phyloP scores from a whole-genome alignment of 2,888 invertebrate species.

The Drosophila acutilabella region DNA sequence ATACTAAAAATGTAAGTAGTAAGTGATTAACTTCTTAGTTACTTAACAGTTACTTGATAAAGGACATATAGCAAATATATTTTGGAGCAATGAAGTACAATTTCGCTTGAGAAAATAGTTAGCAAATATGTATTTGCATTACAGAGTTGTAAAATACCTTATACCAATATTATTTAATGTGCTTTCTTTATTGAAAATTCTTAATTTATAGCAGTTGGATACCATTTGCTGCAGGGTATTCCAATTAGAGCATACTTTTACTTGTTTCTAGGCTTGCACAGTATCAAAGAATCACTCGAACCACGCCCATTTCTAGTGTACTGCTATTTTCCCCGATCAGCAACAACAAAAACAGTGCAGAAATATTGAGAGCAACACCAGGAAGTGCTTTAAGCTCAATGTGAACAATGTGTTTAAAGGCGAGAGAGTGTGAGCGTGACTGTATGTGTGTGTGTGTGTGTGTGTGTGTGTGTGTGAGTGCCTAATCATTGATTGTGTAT shows the following conservation, averaged over 20 bases:
- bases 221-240: neutral
- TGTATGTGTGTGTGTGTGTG: neutral
- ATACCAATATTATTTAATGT: too few relatives aligned
- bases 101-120: too few relatives aligned
- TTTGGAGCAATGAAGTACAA: too few relatives aligned
- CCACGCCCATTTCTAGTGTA: constrained; percentile 12
- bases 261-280: neutral
- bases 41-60: too few relatives aligned
- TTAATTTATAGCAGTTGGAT: too few relatives aligned
- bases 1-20: too few relatives aligned
- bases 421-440: neutral
- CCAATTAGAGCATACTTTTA: neutral
- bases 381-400: constrained; percentile 19
- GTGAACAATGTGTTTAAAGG: constrained; percentile 9
- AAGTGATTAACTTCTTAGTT: too few relatives aligned
- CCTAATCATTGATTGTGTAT: constrained; percentile 74
- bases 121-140: too few relatives aligned
- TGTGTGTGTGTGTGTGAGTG: constrained; percentile 11
- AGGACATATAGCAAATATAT: too few relatives aligned
- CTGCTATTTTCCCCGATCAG: neutral
- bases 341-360: neutral
- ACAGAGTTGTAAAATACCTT: too few relatives aligned
- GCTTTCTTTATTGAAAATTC: too few relatives aligned
- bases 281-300: neutral
- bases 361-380: constrained; percentile 9